These are phyloP conservation scores for Bradypodion pumilum DNA, from an alignment of 2,797 vertebrate species.

Conservation along the genomic window DNA sequence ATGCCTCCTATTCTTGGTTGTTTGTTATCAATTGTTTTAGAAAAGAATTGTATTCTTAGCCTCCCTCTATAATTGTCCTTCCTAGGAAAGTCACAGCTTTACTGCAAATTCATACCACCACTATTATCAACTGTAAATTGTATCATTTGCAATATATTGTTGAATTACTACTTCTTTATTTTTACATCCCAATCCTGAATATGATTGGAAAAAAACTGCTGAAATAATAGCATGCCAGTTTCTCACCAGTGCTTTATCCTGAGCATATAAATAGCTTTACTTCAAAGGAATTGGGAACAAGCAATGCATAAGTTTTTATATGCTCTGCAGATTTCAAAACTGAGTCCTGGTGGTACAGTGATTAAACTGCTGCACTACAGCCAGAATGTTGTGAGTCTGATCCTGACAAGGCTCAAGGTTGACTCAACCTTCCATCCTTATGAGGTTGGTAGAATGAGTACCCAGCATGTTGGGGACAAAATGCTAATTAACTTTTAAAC, in stretches of 20 bases:
- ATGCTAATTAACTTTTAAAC: too few relatives aligned
- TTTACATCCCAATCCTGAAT: neutral
- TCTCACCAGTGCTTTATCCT: neutral
- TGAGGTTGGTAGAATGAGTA: too few relatives aligned
- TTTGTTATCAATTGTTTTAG: neutral
- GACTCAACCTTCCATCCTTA: too few relatives aligned
- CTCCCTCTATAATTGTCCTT: neutral
- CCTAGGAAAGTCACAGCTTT: neutral
- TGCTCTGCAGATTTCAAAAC: neutral
- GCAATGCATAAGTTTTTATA: neutral
- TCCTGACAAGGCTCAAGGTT: too few relatives aligned
- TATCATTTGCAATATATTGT: neutral
- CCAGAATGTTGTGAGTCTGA: too few relatives aligned
- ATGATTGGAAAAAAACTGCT: neutral
- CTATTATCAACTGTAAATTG: neutral
- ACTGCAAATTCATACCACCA: neutral
- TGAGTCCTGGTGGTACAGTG: too few relatives aligned
- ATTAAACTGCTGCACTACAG: too few relatives aligned
- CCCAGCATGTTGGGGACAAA: too few relatives aligned
- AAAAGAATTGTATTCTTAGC: too few relatives aligned
- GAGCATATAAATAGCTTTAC: neutral
- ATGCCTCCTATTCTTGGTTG: neutral
- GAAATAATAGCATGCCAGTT: neutral
- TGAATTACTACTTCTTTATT: neutral
- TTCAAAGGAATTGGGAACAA: neutral